These are phyloP conservation scores for Scarus forsteni DNA, from an alignment of 2,797 vertebrate species.

Conservation along the genomic window DNA sequence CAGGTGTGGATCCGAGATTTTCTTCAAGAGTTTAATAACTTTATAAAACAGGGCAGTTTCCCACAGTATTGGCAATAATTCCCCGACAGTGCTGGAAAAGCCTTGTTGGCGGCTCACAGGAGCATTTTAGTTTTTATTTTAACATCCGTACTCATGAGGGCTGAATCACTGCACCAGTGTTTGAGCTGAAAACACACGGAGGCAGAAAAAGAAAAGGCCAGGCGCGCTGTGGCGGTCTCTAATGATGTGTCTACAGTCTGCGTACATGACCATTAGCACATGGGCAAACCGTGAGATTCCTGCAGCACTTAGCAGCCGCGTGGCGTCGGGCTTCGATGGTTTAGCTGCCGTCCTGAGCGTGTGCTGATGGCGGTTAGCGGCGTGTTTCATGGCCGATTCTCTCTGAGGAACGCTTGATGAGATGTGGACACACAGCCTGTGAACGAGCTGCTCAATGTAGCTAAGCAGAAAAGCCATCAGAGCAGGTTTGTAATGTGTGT, in stretches of 20 bases:
- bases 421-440: constrained; percentile 34
- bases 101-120: too few species aligned
- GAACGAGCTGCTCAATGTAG: constrained; percentile 45
- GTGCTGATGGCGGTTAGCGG: constrained; percentile 34
- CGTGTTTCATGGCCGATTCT: constrained; percentile 35
- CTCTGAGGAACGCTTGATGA: constrained; percentile 34
- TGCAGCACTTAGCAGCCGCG: constrained; percentile 65
- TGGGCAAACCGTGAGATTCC: constrained; percentile 60
- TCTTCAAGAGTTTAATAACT: too few species aligned
- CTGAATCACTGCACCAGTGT: neutral
- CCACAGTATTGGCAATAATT: too few species aligned
- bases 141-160: neutral
- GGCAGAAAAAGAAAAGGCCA: constrained; percentile 4
- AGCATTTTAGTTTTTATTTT: neutral
- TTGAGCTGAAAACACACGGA: neutral
- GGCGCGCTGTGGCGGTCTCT: constrained; percentile 48
- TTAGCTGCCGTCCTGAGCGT: constrained; percentile 46
- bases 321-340: constrained; percentile 48
- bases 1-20: too few species aligned
- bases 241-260: constrained; percentile 72
- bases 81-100: too few species aligned
- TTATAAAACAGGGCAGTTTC: too few species aligned
- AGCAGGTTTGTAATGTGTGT: constrained; percentile 25
- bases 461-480: constrained; percentile 31
- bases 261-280: constrained; percentile 76